Base-by-base conservation (phyloP, 2,113 vertebrate species). In the Chascanopsetta lugubris region DNA sequence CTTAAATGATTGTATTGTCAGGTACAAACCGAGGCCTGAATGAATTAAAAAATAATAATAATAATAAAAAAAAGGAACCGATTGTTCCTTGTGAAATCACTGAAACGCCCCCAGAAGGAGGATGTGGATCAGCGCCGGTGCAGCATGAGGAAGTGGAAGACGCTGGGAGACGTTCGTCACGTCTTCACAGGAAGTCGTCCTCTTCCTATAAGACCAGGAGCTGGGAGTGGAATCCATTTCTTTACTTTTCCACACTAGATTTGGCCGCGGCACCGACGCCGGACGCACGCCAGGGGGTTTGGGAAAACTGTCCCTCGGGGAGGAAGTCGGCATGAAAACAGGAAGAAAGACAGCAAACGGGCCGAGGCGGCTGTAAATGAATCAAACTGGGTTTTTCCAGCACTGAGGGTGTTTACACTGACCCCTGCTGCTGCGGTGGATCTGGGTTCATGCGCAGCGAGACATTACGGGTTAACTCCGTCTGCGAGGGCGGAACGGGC, bases 281-380 rank as follows among this genome's bases (percentile, higher is more conserved):
- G 17, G 53, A 57, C 49, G 10, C 34, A 51, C 0, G 42, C 18
- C 32, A 48, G 18, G 55, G 26, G 55, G 26, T 69, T 72, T 54
- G 45, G 67, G 65, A 73, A 85, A 75, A 77, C 47, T 51, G 45
- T 62, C 69, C 60, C 54, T 73, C 38, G 25, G 68, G 55, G 66
- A 83, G 80, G 86, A 86, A 83, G 64, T 50, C 48, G 8, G 47
- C 25, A 29, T 72, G 60, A 82, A 87, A 87, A 88, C 78, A 87
- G 84, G 84, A 88, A 85, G 66, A 59, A 55, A 61, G 63, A 46
- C 64, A 48, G 25, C 45, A 43, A 32, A 71, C 46, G 2, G 60
- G 60, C 51, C 77, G 36, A 55, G 75, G 45, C 24, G 83, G 51
- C 46, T 60, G 15, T 18, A 50, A 8, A 24, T 20, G 2, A n/a